A percentile compares a stretch with the other conserved stretches of the same genome.
phyloP scores from a whole-genome alignment of 2,113 vertebrate species.

The Ictalurus furcatus region DNA sequence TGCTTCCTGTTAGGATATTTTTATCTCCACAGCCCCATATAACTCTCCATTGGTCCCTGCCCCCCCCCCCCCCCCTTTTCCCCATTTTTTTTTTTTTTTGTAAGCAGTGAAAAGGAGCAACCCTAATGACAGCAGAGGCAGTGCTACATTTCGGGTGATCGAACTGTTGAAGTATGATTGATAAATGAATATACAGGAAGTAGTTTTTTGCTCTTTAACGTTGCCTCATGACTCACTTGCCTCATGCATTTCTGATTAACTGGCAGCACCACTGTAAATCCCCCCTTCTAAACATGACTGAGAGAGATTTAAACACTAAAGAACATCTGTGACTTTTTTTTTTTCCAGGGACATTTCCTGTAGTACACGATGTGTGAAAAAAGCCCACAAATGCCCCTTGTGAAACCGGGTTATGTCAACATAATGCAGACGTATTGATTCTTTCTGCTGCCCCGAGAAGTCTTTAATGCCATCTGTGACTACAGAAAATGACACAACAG shows the following conservation, averaged over 20 bases:
- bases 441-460: neutral
- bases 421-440: slow-evolving; percentile 29
- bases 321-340: neutral
- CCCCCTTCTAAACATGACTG: neutral
- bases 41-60: neutral
- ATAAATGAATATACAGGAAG: neutral
- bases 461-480: slow-evolving; percentile 21
- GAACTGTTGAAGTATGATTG: neutral
- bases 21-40: neutral
- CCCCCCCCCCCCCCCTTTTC: too few relatives aligned
- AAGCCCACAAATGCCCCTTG: neutral
- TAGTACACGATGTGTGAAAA: neutral
- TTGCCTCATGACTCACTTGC: neutral
- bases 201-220: neutral
- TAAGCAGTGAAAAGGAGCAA: neutral
- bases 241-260: neutral
- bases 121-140: neutral
- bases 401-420: slow-evolving; percentile 16
- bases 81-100: too few relatives aligned
- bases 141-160: neutral
- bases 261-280: neutral
- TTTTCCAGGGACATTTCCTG: neutral
- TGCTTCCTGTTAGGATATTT: neutral
- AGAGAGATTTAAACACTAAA: slow-evolving; percentile 10
- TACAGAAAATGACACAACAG: slow-evolving; percentile 24